Base-by-base conservation (phyloP, 2,113 vertebrate genomes). In the Piaya cayana region DNA sequence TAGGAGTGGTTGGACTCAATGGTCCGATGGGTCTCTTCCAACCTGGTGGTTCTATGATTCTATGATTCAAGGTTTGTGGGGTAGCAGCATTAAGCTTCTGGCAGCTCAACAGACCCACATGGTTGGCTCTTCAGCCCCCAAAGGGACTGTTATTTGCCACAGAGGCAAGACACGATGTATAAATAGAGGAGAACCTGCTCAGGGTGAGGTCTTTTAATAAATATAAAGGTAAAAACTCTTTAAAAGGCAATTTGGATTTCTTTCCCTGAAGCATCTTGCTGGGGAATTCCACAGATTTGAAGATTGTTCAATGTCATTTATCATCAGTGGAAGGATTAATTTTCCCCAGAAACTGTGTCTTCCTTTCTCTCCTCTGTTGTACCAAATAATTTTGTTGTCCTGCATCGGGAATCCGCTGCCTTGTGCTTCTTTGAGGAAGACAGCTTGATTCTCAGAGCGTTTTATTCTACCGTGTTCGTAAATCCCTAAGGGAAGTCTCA, bases 281-380 rank as follows among this genome's bases (percentile, higher is more conserved):
- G 0, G 9, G 19, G 34, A 64, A 4, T 67, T 77, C 34, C 34
- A 50, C 37, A 7, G n/a, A n/a, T n/a, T n/a, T n/a, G n/a, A n/a
- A n/a, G n/a, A n/a, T n/a, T n/a, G n/a, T n/a, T n/a, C n/a, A n/a
- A n/a, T n/a, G n/a, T n/a, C n/a, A n/a, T n/a, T n/a, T n/a, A n/a
- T n/a, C n/a, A 3, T 23, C 10, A 1, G 1, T 49, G 81, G 53
- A 52, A 79, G 65, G 23, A 88, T 18, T 50, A 74, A 36, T 16
- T 49, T 62, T 17, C 47, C 29, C 12, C 59, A 55, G 47, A 80
- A 85, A 15, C 42, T 19, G 0, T 5, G 5, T 2, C 2, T 12
- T 79, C 29, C 55, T 45, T 52, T 76, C 49, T 80, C 21, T 76
- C 18, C 10, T 52, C 20, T 27, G 0, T 23, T 47, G 12, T 8